Evolutionary conservation across 2,797 vertebrate species (phyloP).

Genomic region (Sitta carolinensis): DNA sequence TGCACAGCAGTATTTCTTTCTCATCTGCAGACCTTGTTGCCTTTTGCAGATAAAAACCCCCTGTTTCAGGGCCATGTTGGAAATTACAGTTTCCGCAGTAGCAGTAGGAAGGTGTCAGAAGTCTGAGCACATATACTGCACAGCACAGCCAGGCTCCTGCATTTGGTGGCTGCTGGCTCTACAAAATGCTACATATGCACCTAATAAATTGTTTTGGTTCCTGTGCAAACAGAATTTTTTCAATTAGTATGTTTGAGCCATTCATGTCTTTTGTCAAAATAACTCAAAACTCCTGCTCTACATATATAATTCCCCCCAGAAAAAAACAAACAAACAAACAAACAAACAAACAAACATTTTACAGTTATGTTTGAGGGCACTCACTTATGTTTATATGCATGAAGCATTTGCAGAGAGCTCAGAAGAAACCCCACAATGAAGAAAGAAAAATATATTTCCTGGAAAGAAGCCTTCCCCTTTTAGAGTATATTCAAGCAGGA

Average conservation of each 20-base stretch:
- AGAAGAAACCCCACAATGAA: not conserved
- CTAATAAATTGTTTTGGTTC: not conserved
- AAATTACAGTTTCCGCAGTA: conserved; percentile 38
- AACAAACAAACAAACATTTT: not conserved
- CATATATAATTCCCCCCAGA: accelerated
- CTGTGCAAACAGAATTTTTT: not conserved
- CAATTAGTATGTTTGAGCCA: not conserved
- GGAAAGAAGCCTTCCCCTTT: not conserved
- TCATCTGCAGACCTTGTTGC: not conserved
- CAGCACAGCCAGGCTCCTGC: not conserved
- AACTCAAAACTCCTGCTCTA: not conserved
- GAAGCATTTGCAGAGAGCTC: not conserved
- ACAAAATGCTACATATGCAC: not conserved
- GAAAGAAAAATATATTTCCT: not conserved
- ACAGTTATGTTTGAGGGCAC: not conserved
- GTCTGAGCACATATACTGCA: not conserved
- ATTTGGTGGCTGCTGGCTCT: not conserved
- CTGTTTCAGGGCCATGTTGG: not conserved
- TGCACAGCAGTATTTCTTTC: not conserved
- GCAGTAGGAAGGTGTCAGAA: not conserved
- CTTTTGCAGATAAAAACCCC: not conserved
- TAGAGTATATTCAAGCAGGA: not conserved
- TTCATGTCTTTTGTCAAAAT: not conserved
- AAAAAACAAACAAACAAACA: not conserved
- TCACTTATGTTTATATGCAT: not conserved